Evolutionary conservation across 2,888 invertebrate species (phyloP).

Genomic region (Petrolisthes cinctipes): DNA sequence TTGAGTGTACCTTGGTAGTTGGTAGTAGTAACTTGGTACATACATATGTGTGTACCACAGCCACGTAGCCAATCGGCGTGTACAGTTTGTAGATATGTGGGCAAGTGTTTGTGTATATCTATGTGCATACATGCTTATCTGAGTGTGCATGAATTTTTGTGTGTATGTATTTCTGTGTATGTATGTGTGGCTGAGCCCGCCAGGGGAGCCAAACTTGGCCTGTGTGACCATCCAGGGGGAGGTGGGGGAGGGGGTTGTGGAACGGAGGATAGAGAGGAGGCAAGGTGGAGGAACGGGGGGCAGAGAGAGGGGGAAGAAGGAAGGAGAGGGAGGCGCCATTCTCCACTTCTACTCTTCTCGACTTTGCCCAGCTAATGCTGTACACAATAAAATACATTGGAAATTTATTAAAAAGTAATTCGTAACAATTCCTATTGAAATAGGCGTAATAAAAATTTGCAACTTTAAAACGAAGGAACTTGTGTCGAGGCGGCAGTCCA

Average conservation of each 20-base stretch:
- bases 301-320: conserved; percentile 4
- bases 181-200: conserved; percentile 5
- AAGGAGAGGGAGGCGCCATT: background rate
- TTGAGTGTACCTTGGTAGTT: background rate
- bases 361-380: background rate
- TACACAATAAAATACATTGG: background rate
- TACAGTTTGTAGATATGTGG: background rate
- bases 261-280: too few species aligned
- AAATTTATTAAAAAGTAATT: too few species aligned
- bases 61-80: conserved; percentile 13
- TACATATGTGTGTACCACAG: background rate
- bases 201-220: conserved; percentile 41
- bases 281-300: background rate
- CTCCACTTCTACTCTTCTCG: background rate
- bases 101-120: background rate
- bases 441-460: background rate
- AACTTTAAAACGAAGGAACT: conserved; percentile 30
- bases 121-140: background rate
- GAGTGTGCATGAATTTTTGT: conserved; percentile 25
- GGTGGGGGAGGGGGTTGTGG: background rate
- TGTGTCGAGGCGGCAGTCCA: conserved; percentile 33
- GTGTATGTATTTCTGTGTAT: background rate
- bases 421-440: too few species aligned
- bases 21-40: too few species aligned
- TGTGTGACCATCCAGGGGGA: conserved; percentile 24